Base-by-base conservation (phyloP, 2,113 vertebrate species). In the Dolichotis patagonum region DNA sequence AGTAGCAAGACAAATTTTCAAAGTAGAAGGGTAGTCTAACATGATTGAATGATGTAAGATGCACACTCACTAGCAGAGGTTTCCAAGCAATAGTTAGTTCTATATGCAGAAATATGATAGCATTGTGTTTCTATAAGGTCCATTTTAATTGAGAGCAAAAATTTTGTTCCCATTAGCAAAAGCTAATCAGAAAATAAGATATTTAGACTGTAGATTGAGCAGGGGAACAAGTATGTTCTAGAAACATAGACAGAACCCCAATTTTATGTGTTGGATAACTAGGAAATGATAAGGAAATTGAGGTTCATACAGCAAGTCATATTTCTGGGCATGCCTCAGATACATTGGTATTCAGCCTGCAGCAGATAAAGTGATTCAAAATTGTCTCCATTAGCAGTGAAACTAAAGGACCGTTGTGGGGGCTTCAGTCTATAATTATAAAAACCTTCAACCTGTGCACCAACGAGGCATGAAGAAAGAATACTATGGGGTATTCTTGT, bases 291-390 rank as follows among this genome's bases (percentile, higher is more conserved):
- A n/a, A 90, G 24, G 56, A 96, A 81, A 43, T 17, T 93, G 71
- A 91, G 19, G 30, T 86, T 81, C 41, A 85, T 83, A 41, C 12
- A 87, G 4, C 75, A 49, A 38, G 24, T 85, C 49, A 38, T 88
- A 91, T 77, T 32, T 80, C 38, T 88, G 62, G 46, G 62, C 13
- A 62, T 24, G 12, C 5, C 19, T 28, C 26, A 43, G 20, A 67
- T 22, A 93, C 30, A 81, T 30, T 88, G 82, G 24, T 88, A n/a
- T 58, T 43, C 35, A 12, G 10, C 12, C 90, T 63, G 71, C 54
- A 46, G 58, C 6, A 73, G 28, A 71, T 56, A 83, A 97, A 80
- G 84, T 90, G 69, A 93, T 91, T 84, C 54, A 63, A 54, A 93
- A 43, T 80, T 24, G 20, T 94, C 49, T 93, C 46, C 8, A 80